These are phyloP conservation scores for Lochmaea capreae DNA, from an alignment of 2,888 invertebrate genomes.

Conservation along the genomic window DNA sequence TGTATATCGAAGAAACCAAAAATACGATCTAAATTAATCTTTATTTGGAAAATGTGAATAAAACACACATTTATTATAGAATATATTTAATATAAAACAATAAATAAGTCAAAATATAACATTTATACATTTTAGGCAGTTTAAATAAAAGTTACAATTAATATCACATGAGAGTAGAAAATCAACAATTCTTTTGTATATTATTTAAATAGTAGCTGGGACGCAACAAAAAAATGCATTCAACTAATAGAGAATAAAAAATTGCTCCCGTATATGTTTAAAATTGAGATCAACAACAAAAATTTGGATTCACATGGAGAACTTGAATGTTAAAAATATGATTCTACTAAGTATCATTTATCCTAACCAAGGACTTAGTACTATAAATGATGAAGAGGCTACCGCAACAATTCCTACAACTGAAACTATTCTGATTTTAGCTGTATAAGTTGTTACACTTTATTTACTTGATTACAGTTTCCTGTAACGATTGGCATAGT, in stretches of 20 bases:
- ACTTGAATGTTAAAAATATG: too few species aligned
- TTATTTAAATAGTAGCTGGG: constrained; percentile 7
- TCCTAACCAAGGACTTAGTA: too few species aligned
- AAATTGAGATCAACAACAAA: neutral
- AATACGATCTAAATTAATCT: too few species aligned
- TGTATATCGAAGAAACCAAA: too few species aligned
- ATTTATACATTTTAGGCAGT: constrained; percentile 35
- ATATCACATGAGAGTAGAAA: constrained; percentile 32
- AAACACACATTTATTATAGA: constrained; percentile 18
- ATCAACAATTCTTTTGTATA: constrained; percentile 8
- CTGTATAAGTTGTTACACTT: too few species aligned
- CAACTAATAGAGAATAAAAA: constrained; percentile 1
- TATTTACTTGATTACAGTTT: too few species aligned
- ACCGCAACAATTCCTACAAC: too few species aligned
- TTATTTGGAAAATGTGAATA: neutral
- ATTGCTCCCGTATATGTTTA: constrained; percentile 24
- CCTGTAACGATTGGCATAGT: too few species aligned
- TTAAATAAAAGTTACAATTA: constrained; percentile 28
- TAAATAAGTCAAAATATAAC: constrained; percentile 35
- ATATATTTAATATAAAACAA: constrained; percentile 37
- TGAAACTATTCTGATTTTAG: too few species aligned
- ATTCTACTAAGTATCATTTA: too few species aligned
- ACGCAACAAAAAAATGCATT: constrained; percentile 11
- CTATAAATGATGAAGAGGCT: too few species aligned
- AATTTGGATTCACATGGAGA: neutral